These are phyloP conservation scores for Paralichthys olivaceus DNA, from an alignment of 2,113 vertebrate genomes.

Conservation along the genomic window DNA sequence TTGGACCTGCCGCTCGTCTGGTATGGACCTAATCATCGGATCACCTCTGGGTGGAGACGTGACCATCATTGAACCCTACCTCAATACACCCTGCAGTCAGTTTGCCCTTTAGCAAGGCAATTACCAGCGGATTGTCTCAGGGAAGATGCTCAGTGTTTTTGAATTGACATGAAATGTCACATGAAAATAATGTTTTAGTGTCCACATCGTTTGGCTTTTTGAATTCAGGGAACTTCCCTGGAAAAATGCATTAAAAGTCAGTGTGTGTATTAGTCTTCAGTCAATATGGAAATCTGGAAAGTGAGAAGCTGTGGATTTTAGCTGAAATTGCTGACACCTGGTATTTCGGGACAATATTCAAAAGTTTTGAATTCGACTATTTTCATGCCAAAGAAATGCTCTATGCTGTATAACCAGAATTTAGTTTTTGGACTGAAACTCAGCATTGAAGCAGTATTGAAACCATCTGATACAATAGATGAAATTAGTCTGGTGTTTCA, in stretches of 20 bases:
- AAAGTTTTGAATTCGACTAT: slow-evolving; percentile 4
- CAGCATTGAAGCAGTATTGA: background rate
- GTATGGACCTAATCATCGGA: background rate
- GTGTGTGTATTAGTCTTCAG: background rate
- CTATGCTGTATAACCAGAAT: background rate
- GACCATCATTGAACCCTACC: background rate
- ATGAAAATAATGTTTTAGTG: background rate
- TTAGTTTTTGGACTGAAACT: slow-evolving; percentile 13
- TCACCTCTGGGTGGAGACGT: background rate
- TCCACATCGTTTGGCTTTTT: background rate
- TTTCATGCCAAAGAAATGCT: slow-evolving; percentile 4
- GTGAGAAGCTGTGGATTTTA: background rate
- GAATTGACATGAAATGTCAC: background rate
- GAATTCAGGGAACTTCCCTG: background rate
- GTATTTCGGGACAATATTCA: slow-evolving; percentile 25
- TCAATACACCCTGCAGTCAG: background rate
- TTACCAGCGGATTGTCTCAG: background rate
- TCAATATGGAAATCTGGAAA: background rate
- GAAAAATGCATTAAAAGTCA: background rate
- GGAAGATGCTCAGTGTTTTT: background rate
- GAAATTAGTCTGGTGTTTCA: background rate
- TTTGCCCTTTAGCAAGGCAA: slow-evolving; percentile 13
- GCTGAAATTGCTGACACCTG: slow-evolving; percentile 28
- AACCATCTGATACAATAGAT: slow-evolving; percentile 7
- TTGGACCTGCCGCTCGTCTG: background rate